Base-by-base conservation (phyloP, 2,888 invertebrate genomes). In the Pyrochroa serraticornis region DNA sequence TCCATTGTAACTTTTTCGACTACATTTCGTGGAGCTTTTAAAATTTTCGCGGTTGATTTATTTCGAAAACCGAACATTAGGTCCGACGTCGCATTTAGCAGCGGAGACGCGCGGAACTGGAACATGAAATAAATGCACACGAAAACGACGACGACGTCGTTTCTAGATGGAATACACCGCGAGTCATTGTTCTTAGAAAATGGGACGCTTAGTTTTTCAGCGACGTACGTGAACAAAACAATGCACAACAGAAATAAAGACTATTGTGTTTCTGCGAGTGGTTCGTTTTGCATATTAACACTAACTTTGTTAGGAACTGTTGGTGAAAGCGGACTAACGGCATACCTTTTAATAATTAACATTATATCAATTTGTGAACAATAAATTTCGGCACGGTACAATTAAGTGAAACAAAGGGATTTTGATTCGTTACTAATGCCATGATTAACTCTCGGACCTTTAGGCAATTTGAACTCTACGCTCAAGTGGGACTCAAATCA, bases 21-120 rank as follows among this genome's bases (percentile, higher is more conserved):
- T 55, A 48, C 37, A 55, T 55, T 55, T 46, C 39, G 33, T 32
- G 39, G 42, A 39, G 47, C 52, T 58, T 52, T 57, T 48, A 54
- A 54, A 53, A 58, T 48, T 49, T 58, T 54, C 41, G 44, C 49
- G 43, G 49, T 53, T 54, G 53, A 58, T 53, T 58, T 58, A 49
- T 39, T 58, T 53, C 13, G 37, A 58, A 58, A 46, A 52, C 39
- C 32, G 37, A 6, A 36, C 37, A 6, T 31, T 33, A 32, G 10
- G n/a, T 52, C 13, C 44, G 30, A 22, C 22, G 49, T 10, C 38
- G 32, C 38, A 37, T 38, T 35, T 46, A 10, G 9, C 39, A 7
- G 12, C 49, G 42, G 14, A 38, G 35, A 10, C 43, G 7, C 12
- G 12, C 33, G 13, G 34, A 14, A 13, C 22, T 22, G 22, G 22